Percentiles rank a stretch among this genome's conserved stretches.
phyloP scores from a whole-genome alignment of 2,888 invertebrate genomes.

The Synergus gifuensis region DNA sequence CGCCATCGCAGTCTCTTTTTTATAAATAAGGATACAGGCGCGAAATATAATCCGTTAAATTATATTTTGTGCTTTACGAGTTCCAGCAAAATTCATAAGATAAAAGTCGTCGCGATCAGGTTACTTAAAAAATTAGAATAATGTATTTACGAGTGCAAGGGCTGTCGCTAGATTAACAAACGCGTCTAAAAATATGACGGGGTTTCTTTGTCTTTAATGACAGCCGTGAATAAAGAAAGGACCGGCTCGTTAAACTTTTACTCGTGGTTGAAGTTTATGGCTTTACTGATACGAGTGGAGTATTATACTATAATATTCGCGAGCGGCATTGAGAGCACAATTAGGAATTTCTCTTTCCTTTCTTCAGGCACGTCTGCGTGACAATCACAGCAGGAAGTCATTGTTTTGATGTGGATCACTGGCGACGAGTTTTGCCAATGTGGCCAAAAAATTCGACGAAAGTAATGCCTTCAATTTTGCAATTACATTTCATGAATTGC shows the following conservation, averaged over 20 bases:
- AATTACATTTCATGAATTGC: slow-evolving; percentile 1
- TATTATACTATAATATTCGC: slow-evolving; percentile 17
- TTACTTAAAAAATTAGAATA: slow-evolving; percentile 4
- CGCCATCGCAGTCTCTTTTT: too few relatives aligned
- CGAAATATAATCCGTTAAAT: neutral
- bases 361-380: neutral
- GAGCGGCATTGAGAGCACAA: neutral
- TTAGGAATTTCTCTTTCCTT: slow-evolving; percentile 1
- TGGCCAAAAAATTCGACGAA: neutral
- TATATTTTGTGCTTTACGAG: neutral
- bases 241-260: slow-evolving; percentile 20
- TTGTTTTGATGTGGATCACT: slow-evolving; percentile 30
- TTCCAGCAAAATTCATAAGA: neutral
- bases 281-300: slow-evolving; percentile 4
- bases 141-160: slow-evolving; percentile 1
- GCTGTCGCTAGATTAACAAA: slow-evolving; percentile 7
- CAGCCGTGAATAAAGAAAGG: neutral
- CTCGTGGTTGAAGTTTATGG: slow-evolving; percentile 13
- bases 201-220: neutral
- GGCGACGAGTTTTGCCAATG: slow-evolving; percentile 21
- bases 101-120: neutral
- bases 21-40: neutral
- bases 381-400: slow-evolving; percentile 1
- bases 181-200: neutral
- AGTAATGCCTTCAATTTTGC: neutral